phyloP scores from a whole-genome alignment of 2,113 vertebrate genomes.

The Saimiri boliviensis region DNA sequence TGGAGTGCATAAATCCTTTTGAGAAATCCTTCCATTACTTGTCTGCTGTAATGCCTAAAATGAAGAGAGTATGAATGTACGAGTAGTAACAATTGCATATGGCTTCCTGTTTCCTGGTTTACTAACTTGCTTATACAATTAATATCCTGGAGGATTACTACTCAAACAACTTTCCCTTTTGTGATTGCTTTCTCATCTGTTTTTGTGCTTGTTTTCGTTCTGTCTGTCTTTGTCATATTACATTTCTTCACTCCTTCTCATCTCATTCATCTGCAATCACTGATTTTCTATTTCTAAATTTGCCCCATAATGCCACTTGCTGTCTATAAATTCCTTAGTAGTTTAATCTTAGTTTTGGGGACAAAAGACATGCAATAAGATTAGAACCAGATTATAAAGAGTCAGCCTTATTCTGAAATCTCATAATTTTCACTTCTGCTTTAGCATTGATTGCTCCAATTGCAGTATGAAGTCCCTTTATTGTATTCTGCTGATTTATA shows the following conservation, averaged over 20 bases:
- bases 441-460: background rate
- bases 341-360: background rate
- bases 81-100: background rate
- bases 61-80: too few relatives aligned
- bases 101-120: background rate
- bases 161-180: background rate
- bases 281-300: background rate
- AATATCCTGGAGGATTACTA: background rate
- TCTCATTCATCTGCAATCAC: background rate
- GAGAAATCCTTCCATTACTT: background rate
- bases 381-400: background rate
- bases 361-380: background rate
- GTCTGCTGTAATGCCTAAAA: background rate
- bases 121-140: background rate
- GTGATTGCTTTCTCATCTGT: background rate
- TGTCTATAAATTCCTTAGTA: background rate
- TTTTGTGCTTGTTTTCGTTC: background rate
- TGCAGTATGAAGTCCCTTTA: background rate
- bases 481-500: background rate
- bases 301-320: background rate
- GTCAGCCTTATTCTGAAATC: background rate
- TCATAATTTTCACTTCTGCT: background rate
- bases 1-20: background rate
- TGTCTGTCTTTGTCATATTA: background rate
- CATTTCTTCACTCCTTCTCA: background rate